Evolutionary conservation across 2,888 invertebrate genomes (phyloP), one percentile per base, ranked within the genome.

Genomic region (Lithophane socia): DNA sequence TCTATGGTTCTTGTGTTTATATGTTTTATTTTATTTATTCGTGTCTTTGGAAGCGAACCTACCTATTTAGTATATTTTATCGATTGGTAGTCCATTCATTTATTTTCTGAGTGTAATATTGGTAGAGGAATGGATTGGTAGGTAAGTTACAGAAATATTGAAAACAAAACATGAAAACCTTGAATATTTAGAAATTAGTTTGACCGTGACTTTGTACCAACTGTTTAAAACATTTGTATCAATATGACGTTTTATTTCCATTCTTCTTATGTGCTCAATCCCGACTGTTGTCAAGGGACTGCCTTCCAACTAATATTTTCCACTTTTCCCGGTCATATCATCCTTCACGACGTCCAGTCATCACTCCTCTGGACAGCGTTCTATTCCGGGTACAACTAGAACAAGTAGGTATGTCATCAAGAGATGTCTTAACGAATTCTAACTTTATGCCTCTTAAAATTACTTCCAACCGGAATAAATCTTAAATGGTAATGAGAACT

Each of bases 401-500:
- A 42, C 73, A 63, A 80, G 47, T 73, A 71, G 72, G 61, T 76
- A 73, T 67, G 76, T 79, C 66, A 71, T 58, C 29, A 44, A 37
- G 24, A 58, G 29, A 61, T 47, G 42, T 56, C 68, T 47, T 21
- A 73, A 69, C 37, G 18, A 49, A 75, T 77, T 64, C 47, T 64
- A 63, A 56, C 37, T 75, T 71, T 69, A 72, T 63, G 29, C 37
- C 58, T 73, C 16, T 37, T 54, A 54, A 77, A 84, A 84, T 77
- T 61, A 77, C 54, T 65, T 67, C 58, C 44, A 67, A 75, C 52
- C 29, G 21, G 61, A 78, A 79, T 82, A 80, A 82, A 81, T 81
- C 68, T 75, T 74, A 56, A 77, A 74, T 73, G 71, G 71, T 84
- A 80, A 84, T 86, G 81, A 88, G 75, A 77, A 79, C 61, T 76